phyloP scores from a whole-genome alignment of 2,797 vertebrate species.

The Lacerta agilis region DNA sequence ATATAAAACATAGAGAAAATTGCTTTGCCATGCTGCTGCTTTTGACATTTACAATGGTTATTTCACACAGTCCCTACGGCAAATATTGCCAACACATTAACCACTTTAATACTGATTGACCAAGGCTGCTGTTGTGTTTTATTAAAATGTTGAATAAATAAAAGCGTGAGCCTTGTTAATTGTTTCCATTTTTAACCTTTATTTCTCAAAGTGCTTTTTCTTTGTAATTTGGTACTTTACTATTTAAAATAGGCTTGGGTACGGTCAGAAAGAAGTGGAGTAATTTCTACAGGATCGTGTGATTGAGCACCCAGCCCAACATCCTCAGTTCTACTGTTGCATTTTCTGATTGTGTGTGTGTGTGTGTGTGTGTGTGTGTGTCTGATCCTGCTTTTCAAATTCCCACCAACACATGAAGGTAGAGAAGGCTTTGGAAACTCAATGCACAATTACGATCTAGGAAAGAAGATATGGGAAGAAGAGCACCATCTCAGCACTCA shows the following conservation, averaged over 20 bases:
- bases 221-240: slow-evolving; percentile 63
- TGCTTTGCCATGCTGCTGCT: slow-evolving; percentile 74
- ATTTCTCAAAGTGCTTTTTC: slow-evolving; percentile 92
- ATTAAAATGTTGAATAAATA: slow-evolving; percentile 94
- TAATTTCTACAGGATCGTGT: slow-evolving; percentile 12
- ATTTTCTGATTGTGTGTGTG: neutral
- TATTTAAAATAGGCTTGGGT: neutral
- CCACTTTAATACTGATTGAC: slow-evolving; percentile 83
- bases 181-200: slow-evolving; percentile 59
- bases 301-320: neutral
- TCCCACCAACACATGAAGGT: neutral
- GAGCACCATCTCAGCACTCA: neutral
- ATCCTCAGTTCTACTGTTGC: neutral
- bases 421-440: neutral
- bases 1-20: slow-evolving; percentile 79
- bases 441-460: neutral
- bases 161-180: slow-evolving; percentile 85
- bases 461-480: neutral
- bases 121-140: slow-evolving; percentile 80
- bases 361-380: neutral
- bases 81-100: slow-evolving; percentile 97
- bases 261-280: neutral
- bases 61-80: slow-evolving; percentile 84
- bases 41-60: slow-evolving; percentile 79
- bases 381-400: neutral